Conservation (phyloP, 2,888 invertebrate genomes). For the Caenorhabditis sp. region DNA sequence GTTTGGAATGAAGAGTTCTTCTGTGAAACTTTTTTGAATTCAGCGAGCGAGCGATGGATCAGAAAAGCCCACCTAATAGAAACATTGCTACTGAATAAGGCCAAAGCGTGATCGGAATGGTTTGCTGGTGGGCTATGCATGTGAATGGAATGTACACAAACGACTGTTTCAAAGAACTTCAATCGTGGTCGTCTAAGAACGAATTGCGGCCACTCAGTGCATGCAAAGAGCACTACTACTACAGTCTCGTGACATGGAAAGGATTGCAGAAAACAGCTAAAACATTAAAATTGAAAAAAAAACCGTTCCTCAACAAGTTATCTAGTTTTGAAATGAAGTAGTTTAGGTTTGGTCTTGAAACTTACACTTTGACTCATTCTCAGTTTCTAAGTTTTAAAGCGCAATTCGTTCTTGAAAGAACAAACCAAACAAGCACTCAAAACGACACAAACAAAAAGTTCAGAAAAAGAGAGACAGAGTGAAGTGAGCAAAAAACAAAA, state of each 20-base stretch:
- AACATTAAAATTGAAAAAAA: too few species aligned
- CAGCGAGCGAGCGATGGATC: not conserved
- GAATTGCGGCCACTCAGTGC: conserved; percentile 34
- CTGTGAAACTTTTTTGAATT: conserved; percentile 6
- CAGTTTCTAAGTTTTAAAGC: not conserved
- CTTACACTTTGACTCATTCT: too few species aligned
- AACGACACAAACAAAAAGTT: not conserved
- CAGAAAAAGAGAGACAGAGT: not conserved
- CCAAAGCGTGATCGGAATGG: conserved; percentile 21
- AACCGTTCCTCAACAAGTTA: too few species aligned
- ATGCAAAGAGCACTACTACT: not conserved
- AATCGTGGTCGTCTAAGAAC: not conserved
- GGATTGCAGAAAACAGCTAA: not conserved
- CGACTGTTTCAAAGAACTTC: conserved; percentile 23
- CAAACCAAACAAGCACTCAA: conserved; percentile 7
- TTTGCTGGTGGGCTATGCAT: conserved; percentile 7
- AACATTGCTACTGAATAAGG: not conserved
- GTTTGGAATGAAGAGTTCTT: not conserved
- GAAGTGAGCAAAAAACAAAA: not conserved
- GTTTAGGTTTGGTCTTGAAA: too few species aligned
- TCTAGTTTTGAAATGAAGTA: not conserved
- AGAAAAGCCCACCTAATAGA: not conserved
- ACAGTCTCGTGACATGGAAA: not conserved
- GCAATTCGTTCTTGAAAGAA: not conserved
- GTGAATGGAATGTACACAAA: conserved; percentile 34